Conservation (phyloP, 2,113 vertebrate genomes). For the Phrynocephalus versicolor region DNA sequence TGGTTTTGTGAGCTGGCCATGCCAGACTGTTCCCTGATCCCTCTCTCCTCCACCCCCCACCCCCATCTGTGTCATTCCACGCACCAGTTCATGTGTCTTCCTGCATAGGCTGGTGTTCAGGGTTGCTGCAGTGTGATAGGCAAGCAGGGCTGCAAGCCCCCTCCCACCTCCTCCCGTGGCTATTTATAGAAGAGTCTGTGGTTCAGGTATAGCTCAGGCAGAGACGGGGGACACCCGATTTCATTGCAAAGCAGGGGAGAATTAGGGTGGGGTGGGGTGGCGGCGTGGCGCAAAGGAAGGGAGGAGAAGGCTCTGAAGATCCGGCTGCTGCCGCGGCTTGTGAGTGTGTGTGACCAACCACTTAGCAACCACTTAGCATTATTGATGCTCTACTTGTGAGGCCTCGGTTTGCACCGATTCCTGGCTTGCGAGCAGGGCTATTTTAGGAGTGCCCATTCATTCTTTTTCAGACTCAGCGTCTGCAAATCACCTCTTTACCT, state of each 20-base stretch:
- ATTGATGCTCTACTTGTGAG: constrained; percentile 19
- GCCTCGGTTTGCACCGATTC: background rate
- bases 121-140: background rate
- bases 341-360: constrained; percentile 4
- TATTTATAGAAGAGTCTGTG: constrained; percentile 59
- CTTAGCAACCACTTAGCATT: constrained; percentile 19
- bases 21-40: background rate
- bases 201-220: constrained; percentile 17
- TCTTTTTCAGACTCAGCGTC: background rate
- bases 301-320: background rate
- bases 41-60: background rate
- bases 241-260: background rate
- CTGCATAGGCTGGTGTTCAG: background rate
- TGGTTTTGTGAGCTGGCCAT: background rate
- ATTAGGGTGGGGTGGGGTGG: background rate
- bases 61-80: background rate
- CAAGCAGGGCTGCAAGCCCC: background rate
- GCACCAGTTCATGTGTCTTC: background rate
- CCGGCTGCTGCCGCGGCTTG: background rate
- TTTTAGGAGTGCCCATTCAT: constrained; percentile 24
- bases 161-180: background rate
- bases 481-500: background rate
- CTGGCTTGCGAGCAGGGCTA: constrained; percentile 11
- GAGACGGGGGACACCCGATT: background rate
- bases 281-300: background rate